A percentile compares a stretch with the other conserved stretches of the same genome.
Conservation (phyloP, 2,113 vertebrate species). For the Silurus meridionalis region DNA sequence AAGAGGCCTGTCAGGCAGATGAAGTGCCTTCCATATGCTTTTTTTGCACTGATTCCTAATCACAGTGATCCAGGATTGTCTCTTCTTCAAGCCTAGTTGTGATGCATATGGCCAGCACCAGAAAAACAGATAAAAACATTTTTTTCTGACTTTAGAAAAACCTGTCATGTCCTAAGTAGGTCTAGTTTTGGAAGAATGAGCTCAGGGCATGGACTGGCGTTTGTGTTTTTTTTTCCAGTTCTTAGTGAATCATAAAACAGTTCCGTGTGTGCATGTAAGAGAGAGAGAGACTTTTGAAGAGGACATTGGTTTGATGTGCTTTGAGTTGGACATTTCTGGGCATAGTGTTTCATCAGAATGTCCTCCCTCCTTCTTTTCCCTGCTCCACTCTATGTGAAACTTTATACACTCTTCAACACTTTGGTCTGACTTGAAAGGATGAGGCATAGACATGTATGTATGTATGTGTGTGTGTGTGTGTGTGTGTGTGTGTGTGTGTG, state of each 20-base stretch:
- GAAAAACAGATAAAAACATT: background rate
- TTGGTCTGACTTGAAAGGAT: slow-evolving; percentile 41
- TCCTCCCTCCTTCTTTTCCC: slow-evolving; percentile 14
- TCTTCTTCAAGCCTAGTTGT: background rate
- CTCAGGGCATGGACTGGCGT: background rate
- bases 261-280: slow-evolving; percentile 24
- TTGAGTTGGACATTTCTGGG: slow-evolving; percentile 8
- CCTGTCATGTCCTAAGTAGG: background rate
- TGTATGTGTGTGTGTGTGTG: slow-evolving; percentile 14
- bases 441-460: background rate
- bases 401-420: slow-evolving; percentile 35
- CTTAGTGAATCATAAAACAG: slow-evolving; percentile 38
- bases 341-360: slow-evolving; percentile 25
- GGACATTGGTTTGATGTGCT: slow-evolving; percentile 30
- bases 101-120: slow-evolving; percentile 1
- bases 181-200: background rate
- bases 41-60: background rate
- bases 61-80: background rate
- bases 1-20: slow-evolving; percentile 53
- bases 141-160: background rate
- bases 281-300: slow-evolving; percentile 38
- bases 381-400: slow-evolving; percentile 42
- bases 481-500: slow-evolving; percentile 38
- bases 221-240: slow-evolving; percentile 2
- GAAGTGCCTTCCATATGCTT: slow-evolving; percentile 59